Evolutionary conservation across 1,140 invertebrate species (phyloP), one percentile per base, ranked within the genome.

Genomic region (Trichonephila inaurata): DNA sequence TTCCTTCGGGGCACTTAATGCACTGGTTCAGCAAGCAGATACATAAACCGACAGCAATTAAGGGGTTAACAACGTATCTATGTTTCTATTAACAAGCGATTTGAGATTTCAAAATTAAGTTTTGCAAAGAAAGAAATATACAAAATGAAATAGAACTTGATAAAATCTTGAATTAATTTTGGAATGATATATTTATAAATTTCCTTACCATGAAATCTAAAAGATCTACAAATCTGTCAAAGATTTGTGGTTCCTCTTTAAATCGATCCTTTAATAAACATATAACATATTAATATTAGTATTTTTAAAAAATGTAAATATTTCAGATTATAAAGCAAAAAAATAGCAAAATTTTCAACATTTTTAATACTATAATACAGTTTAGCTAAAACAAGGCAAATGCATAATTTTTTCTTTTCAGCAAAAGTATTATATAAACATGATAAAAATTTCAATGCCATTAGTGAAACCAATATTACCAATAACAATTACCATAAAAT

Each of bases 161-260:
- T 3, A n/a, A 12, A 69, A 14, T n/a, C 14, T 66, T 14, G 2
- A 69, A 2, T 24, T 24, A 3, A 28, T 24, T n/a, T 28, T 12
- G 12, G n/a, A 69, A 24, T 12, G 2, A 40, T 40, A 82, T 16
- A 10, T 8, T 16, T 81, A 10, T 40, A 33, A 12, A 44, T 33
- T 33, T 51, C 33, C 77, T 82, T 82, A 82, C 77, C 44, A 19
- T 16, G 19, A 96, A 93, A 97, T 99, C 98, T 0, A 99, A 96
- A 94, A 99, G 99, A 96, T 99, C 98, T 95, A 99, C 96, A 96
- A 99, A 99, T 95, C 98, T 97, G 96, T 99, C 99, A 96, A 99
- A 99, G 95, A 99, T 99, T 95, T 99, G 98, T 93, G 99, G 99
- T 95, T 99, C 98, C 1, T 98, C 97, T 97, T 98, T 98, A 96